Conservation (phyloP, 2,113 vertebrate genomes). For the Athene noctua region DNA sequence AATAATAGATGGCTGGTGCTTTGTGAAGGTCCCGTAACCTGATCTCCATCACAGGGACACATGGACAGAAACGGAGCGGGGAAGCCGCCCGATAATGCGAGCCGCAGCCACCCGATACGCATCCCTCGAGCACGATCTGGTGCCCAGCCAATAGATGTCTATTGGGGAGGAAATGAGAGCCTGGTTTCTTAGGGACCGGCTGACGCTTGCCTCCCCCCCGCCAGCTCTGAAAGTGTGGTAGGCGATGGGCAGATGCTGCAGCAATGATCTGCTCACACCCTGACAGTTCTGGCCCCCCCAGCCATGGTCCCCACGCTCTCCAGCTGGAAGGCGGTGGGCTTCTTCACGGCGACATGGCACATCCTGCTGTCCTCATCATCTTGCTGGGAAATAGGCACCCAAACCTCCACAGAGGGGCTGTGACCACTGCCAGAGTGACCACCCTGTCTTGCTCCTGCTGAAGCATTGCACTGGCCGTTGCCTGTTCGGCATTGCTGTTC, state of each 20-base stretch:
- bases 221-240: not conserved
- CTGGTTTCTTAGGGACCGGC: not conserved
- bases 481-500: not conserved
- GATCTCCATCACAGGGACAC: conserved; percentile 41
- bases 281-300: not conserved
- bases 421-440: not conserved
- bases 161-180: conserved; percentile 27
- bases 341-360: accelerated
- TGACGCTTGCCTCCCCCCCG: not conserved
- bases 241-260: not conserved
- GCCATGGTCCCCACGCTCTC: not conserved
- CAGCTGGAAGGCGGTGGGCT: not conserved
- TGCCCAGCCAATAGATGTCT: conserved; percentile 27
- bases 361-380: not conserved
- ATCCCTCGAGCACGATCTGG: conserved; percentile 57
- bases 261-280: not conserved
- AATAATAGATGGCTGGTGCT: conserved; percentile 66
- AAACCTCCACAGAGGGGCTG: not conserved
- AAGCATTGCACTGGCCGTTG: accelerated
- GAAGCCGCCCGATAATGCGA: conserved; percentile 51
- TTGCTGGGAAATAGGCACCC: not conserved
- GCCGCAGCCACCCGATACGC: conserved; percentile 55
- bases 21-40: conserved; percentile 59
- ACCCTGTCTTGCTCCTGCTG: accelerated
- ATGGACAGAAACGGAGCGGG: not conserved